Conservation (phyloP, 2,888 invertebrate species). For the Acrobasis suavella region DNA sequence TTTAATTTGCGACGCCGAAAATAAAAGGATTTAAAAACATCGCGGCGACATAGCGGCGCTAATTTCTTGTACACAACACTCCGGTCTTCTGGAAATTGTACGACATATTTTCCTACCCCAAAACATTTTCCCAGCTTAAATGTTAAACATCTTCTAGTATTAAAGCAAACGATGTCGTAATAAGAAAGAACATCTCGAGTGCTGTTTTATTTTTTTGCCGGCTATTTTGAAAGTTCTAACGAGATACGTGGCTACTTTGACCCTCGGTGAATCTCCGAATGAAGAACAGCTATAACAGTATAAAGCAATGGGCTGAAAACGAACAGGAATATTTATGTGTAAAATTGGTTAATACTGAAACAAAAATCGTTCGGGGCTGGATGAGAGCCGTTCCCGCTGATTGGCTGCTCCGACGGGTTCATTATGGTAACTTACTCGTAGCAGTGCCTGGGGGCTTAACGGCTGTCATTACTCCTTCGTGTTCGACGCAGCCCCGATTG, state of each 20-base stretch:
- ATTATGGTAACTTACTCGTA: conserved; percentile 57
- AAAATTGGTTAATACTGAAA: conserved; percentile 24
- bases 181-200: background rate
- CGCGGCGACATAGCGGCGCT: conserved; percentile 33
- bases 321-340: conserved; percentile 25
- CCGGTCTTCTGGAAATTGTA: background rate
- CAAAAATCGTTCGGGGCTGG: conserved; percentile 39
- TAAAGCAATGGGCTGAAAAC: conserved; percentile 25
- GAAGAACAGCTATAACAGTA: conserved; percentile 26
- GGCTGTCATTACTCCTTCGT: conserved; percentile 45
- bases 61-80: conserved; percentile 8
- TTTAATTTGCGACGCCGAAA: conserved; percentile 46
- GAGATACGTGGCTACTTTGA: conserved; percentile 10
- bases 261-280: conserved; percentile 11
- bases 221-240: conserved; percentile 6
- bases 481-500: conserved; percentile 23
- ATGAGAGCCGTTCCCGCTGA: conserved; percentile 45
- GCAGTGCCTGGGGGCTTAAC: conserved; percentile 45
- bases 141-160: background rate
- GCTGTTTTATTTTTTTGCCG: background rate
- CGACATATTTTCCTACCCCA: conserved; percentile 1
- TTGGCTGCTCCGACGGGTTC: conserved; percentile 55
- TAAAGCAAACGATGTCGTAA: conserved; percentile 5
- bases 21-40: conserved; percentile 43
- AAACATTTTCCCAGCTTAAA: conserved; percentile 1